Evolutionary conservation across 2,888 invertebrate species (phyloP).

Genomic region (Cancer borealis): DNA sequence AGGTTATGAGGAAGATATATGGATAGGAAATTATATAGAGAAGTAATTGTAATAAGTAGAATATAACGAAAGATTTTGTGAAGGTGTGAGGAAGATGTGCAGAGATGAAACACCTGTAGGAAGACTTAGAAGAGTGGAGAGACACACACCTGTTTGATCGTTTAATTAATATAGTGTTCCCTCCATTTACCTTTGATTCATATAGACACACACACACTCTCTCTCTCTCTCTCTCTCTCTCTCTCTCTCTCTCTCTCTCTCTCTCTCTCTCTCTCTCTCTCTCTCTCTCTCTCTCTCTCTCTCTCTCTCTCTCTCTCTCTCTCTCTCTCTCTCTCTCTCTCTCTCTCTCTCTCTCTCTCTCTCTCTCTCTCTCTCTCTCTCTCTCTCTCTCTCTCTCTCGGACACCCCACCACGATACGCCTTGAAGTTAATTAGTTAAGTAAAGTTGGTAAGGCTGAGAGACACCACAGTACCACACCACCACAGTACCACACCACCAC

Average conservation of each 20-base stretch:
- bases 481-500: background rate
- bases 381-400: background rate
- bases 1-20: too few relatives aligned
- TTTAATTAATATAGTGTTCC: background rate
- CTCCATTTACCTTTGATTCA: background rate
- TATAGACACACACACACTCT: background rate
- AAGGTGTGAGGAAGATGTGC: too few relatives aligned
- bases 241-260: background rate
- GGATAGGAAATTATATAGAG: too few relatives aligned
- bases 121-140: too few relatives aligned
- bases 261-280: slow-evolving; percentile 9
- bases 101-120: too few relatives aligned
- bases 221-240: background rate
- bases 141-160: background rate
- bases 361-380: slow-evolving; percentile 40
- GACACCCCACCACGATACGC: background rate
- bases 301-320: background rate
- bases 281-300: background rate
- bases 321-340: background rate
- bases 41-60: too few relatives aligned
- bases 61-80: too few relatives aligned
- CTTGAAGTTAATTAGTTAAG: slow-evolving; percentile 8
- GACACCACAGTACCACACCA: background rate
- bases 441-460: background rate
- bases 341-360: background rate